phyloP scores from a whole-genome alignment of 2,113 vertebrate species.

The Spea multiplicata region DNA sequence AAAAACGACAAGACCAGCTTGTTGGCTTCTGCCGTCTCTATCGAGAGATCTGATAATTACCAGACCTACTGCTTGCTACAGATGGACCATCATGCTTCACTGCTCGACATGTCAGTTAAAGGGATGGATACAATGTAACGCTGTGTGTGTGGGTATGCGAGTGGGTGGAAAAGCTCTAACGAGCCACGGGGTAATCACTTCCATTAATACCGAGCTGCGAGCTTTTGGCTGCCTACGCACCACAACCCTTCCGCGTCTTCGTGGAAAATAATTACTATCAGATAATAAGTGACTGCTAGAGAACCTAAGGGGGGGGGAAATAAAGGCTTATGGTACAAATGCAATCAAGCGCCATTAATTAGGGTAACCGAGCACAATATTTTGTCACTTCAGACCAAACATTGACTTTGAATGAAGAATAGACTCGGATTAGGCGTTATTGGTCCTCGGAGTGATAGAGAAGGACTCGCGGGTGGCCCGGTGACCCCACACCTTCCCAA shows the following conservation, averaged over 20 bases:
- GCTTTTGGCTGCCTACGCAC: slow-evolving; percentile 66
- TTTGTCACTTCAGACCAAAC: slow-evolving; percentile 56
- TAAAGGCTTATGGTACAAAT: slow-evolving; percentile 69
- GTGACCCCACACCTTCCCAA: too few relatives aligned
- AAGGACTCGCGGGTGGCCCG: too few relatives aligned
- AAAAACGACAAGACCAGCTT: too few relatives aligned
- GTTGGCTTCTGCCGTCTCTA: slow-evolving; percentile 15
- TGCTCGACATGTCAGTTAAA: slow-evolving; percentile 38
- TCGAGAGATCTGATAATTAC: slow-evolving; percentile 26
- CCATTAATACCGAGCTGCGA: slow-evolving; percentile 56
- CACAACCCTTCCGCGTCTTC: slow-evolving; percentile 63
- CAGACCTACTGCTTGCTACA: slow-evolving; percentile 40
- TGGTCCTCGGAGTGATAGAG: too few relatives aligned
- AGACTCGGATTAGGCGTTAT: slow-evolving; percentile 33
- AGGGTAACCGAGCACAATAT: slow-evolving; percentile 71
- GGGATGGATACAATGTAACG: slow-evolving; percentile 34
- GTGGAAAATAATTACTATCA: slow-evolving; percentile 68
- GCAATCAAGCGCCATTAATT: slow-evolving; percentile 75
- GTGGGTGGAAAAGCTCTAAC: slow-evolving; percentile 67
- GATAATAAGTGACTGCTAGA: slow-evolving; percentile 72
- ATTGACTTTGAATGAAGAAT: slow-evolving; percentile 61
- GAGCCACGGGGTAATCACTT: slow-evolving; percentile 65
- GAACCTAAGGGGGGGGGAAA: slow-evolving; percentile 69
- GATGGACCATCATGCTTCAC: slow-evolving; percentile 49
- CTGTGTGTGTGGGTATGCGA: slow-evolving; percentile 51